Percentiles rank a stretch among this genome's conserved stretches.
phyloP scores from a whole-genome alignment of 2,888 invertebrate species.

The Xestoiulus laeticollis region DNA sequence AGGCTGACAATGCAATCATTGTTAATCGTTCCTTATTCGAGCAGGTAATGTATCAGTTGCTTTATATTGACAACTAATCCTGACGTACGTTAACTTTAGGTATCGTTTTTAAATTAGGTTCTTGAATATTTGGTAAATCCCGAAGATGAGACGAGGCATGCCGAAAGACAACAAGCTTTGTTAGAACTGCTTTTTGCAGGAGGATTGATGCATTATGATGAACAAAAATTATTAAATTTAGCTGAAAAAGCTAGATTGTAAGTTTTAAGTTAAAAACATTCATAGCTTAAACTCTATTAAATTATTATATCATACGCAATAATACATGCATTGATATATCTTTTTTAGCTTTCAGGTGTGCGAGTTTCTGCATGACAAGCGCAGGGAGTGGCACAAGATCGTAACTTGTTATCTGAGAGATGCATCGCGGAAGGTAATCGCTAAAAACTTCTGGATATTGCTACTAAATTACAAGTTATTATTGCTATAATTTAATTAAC shows the following conservation, averaged over 20 bases:
- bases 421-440: conserved; percentile 67
- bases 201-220: conserved; percentile 70
- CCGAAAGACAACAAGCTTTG: conserved; percentile 78
- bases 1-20: conserved; percentile 64
- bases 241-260: conserved; percentile 74
- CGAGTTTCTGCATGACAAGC: conserved; percentile 74
- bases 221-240: conserved; percentile 70
- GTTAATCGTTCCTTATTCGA: conserved; percentile 70
- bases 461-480: no score
- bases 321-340: background rate
- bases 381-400: conserved; percentile 72
- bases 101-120: conserved; percentile 62
- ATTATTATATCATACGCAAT: no score
- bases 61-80: background rate
- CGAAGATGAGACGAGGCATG: conserved; percentile 64
- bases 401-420: conserved; percentile 76
- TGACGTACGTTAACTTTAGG: background rate
- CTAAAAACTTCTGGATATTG: background rate
- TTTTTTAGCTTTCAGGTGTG: conserved; percentile 73
- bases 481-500: no score
- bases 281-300: no score
- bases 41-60: conserved; percentile 63
- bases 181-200: conserved; percentile 74
- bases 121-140: conserved; percentile 67
- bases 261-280: conserved; percentile 61